Percentiles rank a stretch among this genome's conserved stretches.
phyloP scores from a whole-genome alignment of 2,797 vertebrate genomes.

The Clarias pachynema region DNA sequence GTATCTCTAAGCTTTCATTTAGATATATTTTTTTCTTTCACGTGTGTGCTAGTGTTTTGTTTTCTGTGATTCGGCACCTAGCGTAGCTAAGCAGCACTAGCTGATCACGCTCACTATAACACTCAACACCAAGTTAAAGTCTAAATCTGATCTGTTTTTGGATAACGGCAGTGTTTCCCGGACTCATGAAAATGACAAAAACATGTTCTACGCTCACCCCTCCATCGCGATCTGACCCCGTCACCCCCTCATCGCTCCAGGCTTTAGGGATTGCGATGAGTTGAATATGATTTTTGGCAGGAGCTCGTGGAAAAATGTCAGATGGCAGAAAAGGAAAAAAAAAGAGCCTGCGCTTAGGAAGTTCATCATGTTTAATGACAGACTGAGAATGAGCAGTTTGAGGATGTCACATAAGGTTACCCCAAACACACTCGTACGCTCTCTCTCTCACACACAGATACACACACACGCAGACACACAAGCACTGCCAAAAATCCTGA shows the following conservation, averaged over 20 bases:
- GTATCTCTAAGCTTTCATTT: neutral
- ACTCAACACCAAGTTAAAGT: conserved; percentile 48
- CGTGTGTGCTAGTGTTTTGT: neutral
- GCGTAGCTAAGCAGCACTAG: neutral
- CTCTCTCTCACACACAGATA: conserved; percentile 13
- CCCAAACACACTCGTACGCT: conserved; percentile 26
- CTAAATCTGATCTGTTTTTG: conserved; percentile 17
- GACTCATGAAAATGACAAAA: conserved; percentile 64
- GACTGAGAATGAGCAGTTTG: conserved; percentile 54
- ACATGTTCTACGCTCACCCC: conserved; percentile 56
- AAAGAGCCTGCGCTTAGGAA: conserved; percentile 53
- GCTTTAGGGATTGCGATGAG: conserved; percentile 57
- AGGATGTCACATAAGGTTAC: conserved; percentile 50
- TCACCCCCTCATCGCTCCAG: conserved; percentile 41
- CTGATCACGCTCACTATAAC: neutral
- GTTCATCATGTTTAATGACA: conserved; percentile 61
- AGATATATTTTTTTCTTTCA: neutral
- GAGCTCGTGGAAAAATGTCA: conserved; percentile 61
- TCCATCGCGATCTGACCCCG: conserved; percentile 27
- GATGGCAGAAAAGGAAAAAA: conserved; percentile 50
- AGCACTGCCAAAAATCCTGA: conserved; percentile 20
- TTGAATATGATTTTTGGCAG: conserved; percentile 65
- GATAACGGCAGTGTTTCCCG: conserved; percentile 52
- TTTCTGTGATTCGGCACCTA: neutral
- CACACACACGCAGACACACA: neutral